phyloP scores from a whole-genome alignment of 1,140 invertebrate species.

The Hesperophylax magnus region DNA sequence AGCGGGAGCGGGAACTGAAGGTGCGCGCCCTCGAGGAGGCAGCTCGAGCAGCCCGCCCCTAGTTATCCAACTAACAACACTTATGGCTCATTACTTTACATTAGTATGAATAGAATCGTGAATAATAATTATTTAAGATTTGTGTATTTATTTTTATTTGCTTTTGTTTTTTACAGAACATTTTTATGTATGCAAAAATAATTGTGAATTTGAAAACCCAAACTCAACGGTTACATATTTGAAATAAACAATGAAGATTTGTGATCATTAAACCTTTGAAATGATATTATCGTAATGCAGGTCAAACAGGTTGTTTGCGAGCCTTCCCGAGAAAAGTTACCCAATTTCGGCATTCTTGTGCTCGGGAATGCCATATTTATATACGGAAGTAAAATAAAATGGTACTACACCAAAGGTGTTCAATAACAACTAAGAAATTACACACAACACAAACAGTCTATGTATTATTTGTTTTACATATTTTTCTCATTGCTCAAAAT shows the following conservation, averaged over 20 bases:
- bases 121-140: slow-evolving; percentile 8
- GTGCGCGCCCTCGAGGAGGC: slow-evolving; percentile 89
- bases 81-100: slow-evolving; percentile 3
- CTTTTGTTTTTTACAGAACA: slow-evolving; percentile 20
- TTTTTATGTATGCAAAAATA: neutral
- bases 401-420: slow-evolving; percentile 23
- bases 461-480: neutral
- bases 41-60: slow-evolving; percentile 81
- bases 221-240: neutral
- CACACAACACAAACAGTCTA: neutral
- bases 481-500: neutral
- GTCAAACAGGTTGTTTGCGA: neutral
- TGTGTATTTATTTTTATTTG: slow-evolving; percentile 33
- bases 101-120: slow-evolving; percentile 2
- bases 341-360: neutral
- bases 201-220: neutral
- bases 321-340: slow-evolving; percentile 6
- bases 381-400: neutral
- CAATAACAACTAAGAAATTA: slow-evolving; percentile 15
- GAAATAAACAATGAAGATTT: neutral
- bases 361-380: neutral
- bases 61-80: slow-evolving; percentile 55
- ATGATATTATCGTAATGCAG: neutral
- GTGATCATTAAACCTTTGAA: neutral
- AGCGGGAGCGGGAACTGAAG: slow-evolving; percentile 87